phyloP scores from a whole-genome alignment of 2,113 vertebrate species.

The Mus spicilegus region DNA sequence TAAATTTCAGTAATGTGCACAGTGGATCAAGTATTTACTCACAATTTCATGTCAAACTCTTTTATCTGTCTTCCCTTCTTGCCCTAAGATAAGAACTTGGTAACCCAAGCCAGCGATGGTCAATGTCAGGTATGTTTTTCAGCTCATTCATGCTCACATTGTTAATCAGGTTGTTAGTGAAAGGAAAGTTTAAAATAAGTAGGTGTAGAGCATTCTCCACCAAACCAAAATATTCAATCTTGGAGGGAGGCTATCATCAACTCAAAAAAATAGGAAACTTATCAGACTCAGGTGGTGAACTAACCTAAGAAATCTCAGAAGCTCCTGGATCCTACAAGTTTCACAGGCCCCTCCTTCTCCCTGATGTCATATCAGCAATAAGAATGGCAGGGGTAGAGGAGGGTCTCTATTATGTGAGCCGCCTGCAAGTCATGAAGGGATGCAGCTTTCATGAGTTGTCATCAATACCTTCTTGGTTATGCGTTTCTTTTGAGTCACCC shows the following conservation, averaged over 20 bases:
- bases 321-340: no score
- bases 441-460: not conserved
- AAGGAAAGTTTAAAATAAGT: not conserved
- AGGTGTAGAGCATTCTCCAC: not conserved
- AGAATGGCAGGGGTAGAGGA: no score
- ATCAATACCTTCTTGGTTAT: not conserved
- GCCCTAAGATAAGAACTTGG: not conserved
- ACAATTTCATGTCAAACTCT: not conserved
- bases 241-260: not conserved
- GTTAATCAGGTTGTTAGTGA: not conserved
- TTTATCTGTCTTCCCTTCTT: not conserved
- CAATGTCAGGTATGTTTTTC: not conserved
- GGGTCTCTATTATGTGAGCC: no score
- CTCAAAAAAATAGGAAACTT: not conserved
- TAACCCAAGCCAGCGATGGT: not conserved
- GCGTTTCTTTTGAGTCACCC: not conserved
- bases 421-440: no score
- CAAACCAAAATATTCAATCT: not conserved
- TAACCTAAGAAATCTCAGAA: not conserved
- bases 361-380: no score
- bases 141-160: not conserved
- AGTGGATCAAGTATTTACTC: not conserved
- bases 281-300: not conserved
- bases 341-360: no score
- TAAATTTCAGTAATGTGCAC: not conserved